phyloP scores from a whole-genome alignment of 2,888 invertebrate genomes.

The Strigamia crassipes region DNA sequence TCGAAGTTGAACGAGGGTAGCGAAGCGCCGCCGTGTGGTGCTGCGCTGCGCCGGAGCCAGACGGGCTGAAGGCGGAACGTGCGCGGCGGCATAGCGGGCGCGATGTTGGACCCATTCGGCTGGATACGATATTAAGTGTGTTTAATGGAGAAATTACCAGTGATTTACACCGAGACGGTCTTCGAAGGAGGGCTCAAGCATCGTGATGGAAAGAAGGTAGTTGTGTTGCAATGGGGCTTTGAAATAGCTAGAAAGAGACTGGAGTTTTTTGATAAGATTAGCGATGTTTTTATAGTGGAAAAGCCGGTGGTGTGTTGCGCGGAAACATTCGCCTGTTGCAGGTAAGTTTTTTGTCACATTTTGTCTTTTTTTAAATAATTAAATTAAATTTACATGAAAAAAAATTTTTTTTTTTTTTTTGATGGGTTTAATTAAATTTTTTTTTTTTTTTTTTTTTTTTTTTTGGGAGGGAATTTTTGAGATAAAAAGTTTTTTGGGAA shows the following conservation, averaged over 20 bases:
- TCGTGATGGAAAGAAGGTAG: slow-evolving; percentile 58
- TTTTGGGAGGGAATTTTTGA: background rate
- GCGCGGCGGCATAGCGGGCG: background rate
- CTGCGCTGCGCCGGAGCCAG: background rate
- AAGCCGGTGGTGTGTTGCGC: slow-evolving; percentile 45
- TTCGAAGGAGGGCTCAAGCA: slow-evolving; percentile 58
- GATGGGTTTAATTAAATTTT: background rate
- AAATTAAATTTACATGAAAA: no score
- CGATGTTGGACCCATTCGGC: background rate
- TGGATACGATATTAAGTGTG: background rate
- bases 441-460: background rate
- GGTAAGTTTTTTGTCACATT: slow-evolving; percentile 20
- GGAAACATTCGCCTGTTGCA: slow-evolving; percentile 49
- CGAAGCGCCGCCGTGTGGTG: background rate
- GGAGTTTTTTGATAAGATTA: background rate
- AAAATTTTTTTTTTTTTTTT: background rate
- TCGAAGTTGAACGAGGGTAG: background rate
- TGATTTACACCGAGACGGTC: slow-evolving; percentile 51
- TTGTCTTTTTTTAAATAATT: background rate
- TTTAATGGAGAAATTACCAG: background rate
- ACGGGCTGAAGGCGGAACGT: background rate
- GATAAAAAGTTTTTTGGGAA: background rate
- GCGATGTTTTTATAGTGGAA: slow-evolving; percentile 47
- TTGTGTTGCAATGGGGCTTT: slow-evolving; percentile 49
- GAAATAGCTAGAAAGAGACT: no score